A percentile compares a stretch with the other conserved stretches of the same genome.
Conservation (phyloP, 2,113 vertebrate genomes). For the Numenius arquata region DNA sequence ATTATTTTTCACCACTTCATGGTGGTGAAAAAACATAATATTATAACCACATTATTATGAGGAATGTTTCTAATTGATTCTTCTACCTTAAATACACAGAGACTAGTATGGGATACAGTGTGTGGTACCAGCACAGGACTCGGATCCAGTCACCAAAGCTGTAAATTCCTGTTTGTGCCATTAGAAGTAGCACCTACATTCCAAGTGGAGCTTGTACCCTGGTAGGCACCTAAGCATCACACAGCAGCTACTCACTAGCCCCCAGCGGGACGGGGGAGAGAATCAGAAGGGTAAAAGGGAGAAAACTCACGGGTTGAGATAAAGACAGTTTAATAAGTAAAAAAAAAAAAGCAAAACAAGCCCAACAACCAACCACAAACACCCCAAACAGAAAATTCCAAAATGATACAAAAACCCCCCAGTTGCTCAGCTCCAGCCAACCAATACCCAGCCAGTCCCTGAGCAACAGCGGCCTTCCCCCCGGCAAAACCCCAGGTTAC, state of each 20-base stretch:
- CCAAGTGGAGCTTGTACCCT: background rate
- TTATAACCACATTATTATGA: background rate
- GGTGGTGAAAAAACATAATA: too few relatives aligned
- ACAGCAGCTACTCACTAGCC: background rate
- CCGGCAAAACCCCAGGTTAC: background rate
- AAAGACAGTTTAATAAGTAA: background rate
- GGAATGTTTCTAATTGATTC: background rate
- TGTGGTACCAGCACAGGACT: background rate
- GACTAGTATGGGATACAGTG: rapidly evolving
- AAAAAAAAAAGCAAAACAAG: background rate
- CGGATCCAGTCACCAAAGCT: background rate
- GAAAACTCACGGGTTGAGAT: background rate
- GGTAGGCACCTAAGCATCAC: background rate
- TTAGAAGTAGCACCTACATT: rapidly evolving
- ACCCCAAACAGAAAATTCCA: rapidly evolving
- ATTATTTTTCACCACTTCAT: background rate
- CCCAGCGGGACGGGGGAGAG: background rate
- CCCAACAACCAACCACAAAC: background rate
- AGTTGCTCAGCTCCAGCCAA: background rate
- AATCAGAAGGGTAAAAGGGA: background rate
- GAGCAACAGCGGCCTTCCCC: background rate
- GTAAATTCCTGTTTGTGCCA: background rate
- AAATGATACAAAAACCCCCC: background rate
- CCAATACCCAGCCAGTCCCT: background rate
- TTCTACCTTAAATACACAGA: background rate